Base-by-base conservation (phyloP, 2,888 invertebrate species). In the Geophilus truncorum region DNA sequence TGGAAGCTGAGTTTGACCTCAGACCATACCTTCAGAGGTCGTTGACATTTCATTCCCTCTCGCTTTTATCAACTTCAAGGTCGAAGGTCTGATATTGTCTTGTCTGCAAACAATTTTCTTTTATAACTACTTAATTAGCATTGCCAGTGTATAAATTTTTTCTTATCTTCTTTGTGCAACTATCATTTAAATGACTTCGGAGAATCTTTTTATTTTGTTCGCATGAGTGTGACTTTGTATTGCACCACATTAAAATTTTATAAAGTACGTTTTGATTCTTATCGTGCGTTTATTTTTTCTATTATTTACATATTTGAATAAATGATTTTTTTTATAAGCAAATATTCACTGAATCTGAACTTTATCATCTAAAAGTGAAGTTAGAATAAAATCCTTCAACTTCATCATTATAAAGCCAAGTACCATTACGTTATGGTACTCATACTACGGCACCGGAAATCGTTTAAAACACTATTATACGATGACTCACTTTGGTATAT, bases 21-120 rank as follows among this genome's bases (percentile, higher is more conserved):
- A 70, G 25, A 70, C 9, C 70, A 70, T 70, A 28, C 51, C 28
- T 70, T 45, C 9, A 70, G 28, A 70, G 70, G 70, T 70, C 70
- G n/a, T 70, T 70, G 70, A 70, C 70, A 28, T 28, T 70, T 70
- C 51, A 51, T 70, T 70, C 28, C 28, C 70, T 70, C 28, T 70
- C 70, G 23, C 70, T 70, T 70, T 70, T 70, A 70, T 70, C 25
- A 70, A 70, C 70, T 70, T 70, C 70, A 70, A 70, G 70, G 70
- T 70, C 25, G 70, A 25, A n/a, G 28, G 70, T 70, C 25, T 70
- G 28, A 51, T 51, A 51, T 51, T 51, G 51, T 51, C 51, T 51
- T 18, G 23, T 70, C 28, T 2, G 28, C 25, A 70, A 70, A 70
- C 70, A 23, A 70, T 28, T 70, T 70, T 70, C 70, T 28, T 70